Conservation (phyloP, 2,113 vertebrate genomes). For the Plestiodon gilberti region DNA sequence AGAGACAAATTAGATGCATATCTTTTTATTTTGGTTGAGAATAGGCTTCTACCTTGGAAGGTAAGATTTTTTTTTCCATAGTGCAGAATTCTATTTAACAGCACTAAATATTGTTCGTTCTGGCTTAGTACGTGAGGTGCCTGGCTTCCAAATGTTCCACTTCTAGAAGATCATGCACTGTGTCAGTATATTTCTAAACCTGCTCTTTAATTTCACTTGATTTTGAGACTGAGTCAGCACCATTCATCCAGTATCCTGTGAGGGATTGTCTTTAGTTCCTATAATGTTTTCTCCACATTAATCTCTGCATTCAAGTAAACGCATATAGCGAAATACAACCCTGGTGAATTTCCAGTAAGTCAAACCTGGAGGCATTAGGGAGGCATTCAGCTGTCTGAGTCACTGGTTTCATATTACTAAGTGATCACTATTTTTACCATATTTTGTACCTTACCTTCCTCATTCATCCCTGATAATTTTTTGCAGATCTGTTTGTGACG, state of each 20-base stretch:
- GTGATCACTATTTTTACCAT: constrained; percentile 29
- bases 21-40: too few species aligned
- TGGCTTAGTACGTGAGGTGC: background rate
- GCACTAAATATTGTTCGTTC: background rate
- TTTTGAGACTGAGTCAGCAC: background rate
- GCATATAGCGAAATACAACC: constrained; percentile 19
- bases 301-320: constrained; percentile 27
- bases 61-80: background rate
- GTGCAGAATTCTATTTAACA: background rate
- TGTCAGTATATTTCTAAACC: background rate
- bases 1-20: too few species aligned
- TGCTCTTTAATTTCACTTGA: constrained; percentile 7
- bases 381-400: constrained; percentile 48
- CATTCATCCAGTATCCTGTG: constrained; percentile 15
- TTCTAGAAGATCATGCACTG: background rate
- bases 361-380: constrained; percentile 34
- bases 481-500: background rate
- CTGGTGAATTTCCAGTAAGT: constrained; percentile 22
- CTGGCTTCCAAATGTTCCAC: background rate
- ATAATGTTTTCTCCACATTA: background rate
- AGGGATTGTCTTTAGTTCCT: constrained; percentile 25
- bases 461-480: constrained; percentile 22
- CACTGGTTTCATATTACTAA: constrained; percentile 57
- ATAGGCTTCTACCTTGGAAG: too few species aligned
- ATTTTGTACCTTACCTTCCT: constrained; percentile 40